These are phyloP conservation scores for Craterocephalus amniculus DNA, from an alignment of 2,797 vertebrate species.

Conservation along the genomic window DNA sequence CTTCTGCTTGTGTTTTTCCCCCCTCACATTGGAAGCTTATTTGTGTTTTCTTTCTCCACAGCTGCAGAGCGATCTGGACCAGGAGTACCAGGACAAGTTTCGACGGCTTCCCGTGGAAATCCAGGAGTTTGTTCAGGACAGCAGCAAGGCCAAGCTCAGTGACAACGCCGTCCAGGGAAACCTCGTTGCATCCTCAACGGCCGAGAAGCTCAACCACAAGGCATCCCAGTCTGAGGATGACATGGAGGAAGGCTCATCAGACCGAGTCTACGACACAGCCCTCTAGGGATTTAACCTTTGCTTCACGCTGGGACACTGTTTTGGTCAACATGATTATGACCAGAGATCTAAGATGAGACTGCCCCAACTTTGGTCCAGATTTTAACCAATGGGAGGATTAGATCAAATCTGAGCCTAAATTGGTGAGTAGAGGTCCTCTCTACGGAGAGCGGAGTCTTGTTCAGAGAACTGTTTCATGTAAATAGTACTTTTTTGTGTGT, in stretches of 20 bases:
- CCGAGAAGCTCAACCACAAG: slow-evolving; percentile 88
- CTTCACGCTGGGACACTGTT: slow-evolving; percentile 63
- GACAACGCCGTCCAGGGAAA: slow-evolving; percentile 79
- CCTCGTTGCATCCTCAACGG: slow-evolving; percentile 78
- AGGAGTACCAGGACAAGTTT: slow-evolving; percentile 99
- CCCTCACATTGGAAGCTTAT: not conserved
- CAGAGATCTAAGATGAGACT: slow-evolving; percentile 61
- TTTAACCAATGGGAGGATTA: slow-evolving; percentile 67
- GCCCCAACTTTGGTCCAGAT: slow-evolving; percentile 58
- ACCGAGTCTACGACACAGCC: slow-evolving; percentile 90
- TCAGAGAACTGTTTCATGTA: slow-evolving; percentile 64
- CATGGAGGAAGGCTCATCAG: slow-evolving; percentile 84
- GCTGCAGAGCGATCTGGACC: slow-evolving; percentile 95
- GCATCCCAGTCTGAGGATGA: slow-evolving; percentile 87
- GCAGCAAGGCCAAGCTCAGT: slow-evolving; percentile 89
- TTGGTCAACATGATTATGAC: slow-evolving; percentile 58
- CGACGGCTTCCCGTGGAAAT: slow-evolving; percentile 96
- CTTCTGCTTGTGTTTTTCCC: not conserved
- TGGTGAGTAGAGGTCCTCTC: slow-evolving; percentile 74
- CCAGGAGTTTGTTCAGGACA: slow-evolving; percentile 97
- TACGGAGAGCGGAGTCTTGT: slow-evolving; percentile 57
- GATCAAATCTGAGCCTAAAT: slow-evolving; percentile 62
- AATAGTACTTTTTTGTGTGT: slow-evolving; percentile 75
- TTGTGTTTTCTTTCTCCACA: slow-evolving; percentile 53
- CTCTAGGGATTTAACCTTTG: slow-evolving; percentile 81